Conservation (phyloP, 2,113 vertebrate genomes). For the Toxostoma redivivum region DNA sequence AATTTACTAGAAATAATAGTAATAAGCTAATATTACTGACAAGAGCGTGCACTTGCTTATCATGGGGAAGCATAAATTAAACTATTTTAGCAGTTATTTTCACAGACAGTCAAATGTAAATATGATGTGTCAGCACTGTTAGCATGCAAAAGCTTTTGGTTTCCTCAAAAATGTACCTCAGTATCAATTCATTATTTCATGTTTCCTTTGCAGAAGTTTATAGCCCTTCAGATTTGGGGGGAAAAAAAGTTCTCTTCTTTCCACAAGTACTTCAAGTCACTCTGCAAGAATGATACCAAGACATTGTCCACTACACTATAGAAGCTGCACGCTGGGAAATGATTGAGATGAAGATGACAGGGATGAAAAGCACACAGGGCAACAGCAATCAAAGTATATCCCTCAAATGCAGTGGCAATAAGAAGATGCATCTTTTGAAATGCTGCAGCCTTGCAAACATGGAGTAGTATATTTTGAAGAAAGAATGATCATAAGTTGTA, state of each 20-base stretch:
- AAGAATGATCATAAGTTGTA: neutral
- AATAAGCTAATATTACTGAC: neutral
- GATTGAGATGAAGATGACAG: neutral
- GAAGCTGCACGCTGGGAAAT: neutral
- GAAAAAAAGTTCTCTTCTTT: neutral
- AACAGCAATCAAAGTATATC: neutral
- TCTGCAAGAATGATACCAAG: neutral
- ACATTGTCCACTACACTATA: neutral
- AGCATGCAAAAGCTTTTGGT: neutral
- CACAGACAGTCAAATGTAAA: neutral
- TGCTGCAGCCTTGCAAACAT: neutral
- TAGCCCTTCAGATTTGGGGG: neutral
- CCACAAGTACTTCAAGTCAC: neutral
- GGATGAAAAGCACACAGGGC: neutral
- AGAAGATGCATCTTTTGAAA: neutral
- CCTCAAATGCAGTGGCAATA: neutral
- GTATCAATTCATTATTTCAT: neutral
- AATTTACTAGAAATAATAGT: neutral
- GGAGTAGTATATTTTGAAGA: neutral
- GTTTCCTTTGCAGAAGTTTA: neutral
- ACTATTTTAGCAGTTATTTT: neutral
- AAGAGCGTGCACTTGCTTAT: accelerated
- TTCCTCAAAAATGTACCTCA: neutral
- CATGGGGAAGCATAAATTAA: neutral
- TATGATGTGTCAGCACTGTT: neutral